Percentiles rank a stretch among this genome's conserved stretches.
Evolutionary conservation across 2,113 vertebrate species (phyloP).

Genomic region (Poecilia latipinna): DNA sequence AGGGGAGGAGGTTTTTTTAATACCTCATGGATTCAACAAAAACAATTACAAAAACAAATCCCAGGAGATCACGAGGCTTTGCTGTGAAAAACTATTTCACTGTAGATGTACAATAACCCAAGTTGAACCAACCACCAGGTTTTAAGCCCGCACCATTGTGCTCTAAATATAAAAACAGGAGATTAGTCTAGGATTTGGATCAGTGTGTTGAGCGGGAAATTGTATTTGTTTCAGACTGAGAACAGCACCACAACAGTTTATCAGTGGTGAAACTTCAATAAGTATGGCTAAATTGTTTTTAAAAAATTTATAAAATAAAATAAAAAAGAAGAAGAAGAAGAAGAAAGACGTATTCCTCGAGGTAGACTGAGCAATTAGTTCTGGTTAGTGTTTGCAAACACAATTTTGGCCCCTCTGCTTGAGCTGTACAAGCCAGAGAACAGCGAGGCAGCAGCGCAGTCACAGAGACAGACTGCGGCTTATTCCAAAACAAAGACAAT

Average conservation of each 20-base stretch:
- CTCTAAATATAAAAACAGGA: conserved; percentile 61
- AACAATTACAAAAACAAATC: neutral
- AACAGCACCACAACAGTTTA: neutral
- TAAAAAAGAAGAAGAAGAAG: too few relatives aligned
- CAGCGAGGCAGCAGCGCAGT: too few relatives aligned
- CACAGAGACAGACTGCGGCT: neutral
- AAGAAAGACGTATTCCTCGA: neutral
- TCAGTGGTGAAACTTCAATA: conserved; percentile 11
- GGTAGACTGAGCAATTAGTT: neutral
- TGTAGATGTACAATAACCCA: conserved; percentile 12
- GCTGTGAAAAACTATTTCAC: neutral
- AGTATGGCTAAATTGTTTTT: neutral
- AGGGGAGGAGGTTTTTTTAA: neutral
- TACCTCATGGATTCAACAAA: neutral
- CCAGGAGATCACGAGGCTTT: neutral
- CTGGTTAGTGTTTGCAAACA: neutral
- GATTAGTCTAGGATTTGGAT: conserved; percentile 68
- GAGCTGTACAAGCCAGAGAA: neutral
- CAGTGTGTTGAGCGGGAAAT: conserved; percentile 51
- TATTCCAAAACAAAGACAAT: neutral
- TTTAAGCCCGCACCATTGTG: conserved; percentile 42
- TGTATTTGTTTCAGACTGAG: conserved; percentile 36
- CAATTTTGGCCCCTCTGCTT: neutral
- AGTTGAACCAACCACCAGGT: conserved; percentile 44
- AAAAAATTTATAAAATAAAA: neutral